These are phyloP conservation scores for Cyclophora albipunctata DNA, from an alignment of 2,888 invertebrate species.

Conservation along the genomic window DNA sequence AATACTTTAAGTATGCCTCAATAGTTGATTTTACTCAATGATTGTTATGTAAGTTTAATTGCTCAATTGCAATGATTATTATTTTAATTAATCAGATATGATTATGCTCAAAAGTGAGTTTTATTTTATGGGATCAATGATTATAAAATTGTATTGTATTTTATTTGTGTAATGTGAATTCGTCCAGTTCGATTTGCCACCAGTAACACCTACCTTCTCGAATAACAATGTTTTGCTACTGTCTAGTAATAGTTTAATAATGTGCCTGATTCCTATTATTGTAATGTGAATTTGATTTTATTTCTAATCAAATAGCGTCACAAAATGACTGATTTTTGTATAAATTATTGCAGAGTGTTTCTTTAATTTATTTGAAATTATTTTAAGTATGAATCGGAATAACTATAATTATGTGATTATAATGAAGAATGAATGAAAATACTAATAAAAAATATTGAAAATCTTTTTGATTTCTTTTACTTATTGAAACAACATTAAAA, in stretches of 20 bases:
- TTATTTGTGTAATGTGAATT: constrained; percentile 44
- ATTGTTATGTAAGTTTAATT: constrained; percentile 48
- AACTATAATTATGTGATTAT: constrained; percentile 74
- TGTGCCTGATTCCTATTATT: constrained; percentile 75
- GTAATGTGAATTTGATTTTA: constrained; percentile 65
- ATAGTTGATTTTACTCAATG: constrained; percentile 43
- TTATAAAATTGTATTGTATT: constrained; percentile 40
- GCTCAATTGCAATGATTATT: constrained; percentile 62
- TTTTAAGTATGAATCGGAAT: constrained; percentile 72
- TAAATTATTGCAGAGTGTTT: constrained; percentile 72
- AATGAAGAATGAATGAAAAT: constrained; percentile 70
- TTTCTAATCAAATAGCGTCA: constrained; percentile 69
- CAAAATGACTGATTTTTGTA: constrained; percentile 72
- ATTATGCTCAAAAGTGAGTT: constrained; percentile 69
- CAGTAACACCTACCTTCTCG: constrained; percentile 28
- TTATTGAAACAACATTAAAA: neutral
- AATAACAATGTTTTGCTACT: constrained; percentile 41
- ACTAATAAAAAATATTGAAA: constrained; percentile 60
- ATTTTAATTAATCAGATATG: constrained; percentile 45
- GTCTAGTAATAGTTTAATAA: constrained; percentile 60
- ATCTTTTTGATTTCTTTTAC: constrained; percentile 26
- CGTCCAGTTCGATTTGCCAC: constrained; percentile 42
- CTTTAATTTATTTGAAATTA: constrained; percentile 71
- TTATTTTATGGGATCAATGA: constrained; percentile 57
- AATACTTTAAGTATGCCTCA: constrained; percentile 49